These are phyloP conservation scores for Natrix natrix DNA, from an alignment of 2,797 vertebrate species.

Conservation along the genomic window DNA sequence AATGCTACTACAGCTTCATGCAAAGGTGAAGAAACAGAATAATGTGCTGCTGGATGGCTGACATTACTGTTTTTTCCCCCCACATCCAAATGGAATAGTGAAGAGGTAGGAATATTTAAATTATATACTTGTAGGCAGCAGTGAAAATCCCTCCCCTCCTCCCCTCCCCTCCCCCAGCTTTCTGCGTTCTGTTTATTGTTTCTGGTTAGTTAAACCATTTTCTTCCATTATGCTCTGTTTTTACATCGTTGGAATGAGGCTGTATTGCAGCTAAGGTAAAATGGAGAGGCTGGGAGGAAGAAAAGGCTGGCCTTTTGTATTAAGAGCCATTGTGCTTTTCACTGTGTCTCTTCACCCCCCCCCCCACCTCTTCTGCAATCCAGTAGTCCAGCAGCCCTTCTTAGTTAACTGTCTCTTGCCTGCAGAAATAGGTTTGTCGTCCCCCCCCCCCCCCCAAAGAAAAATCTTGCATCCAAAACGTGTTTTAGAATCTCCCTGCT, in stretches of 20 bases:
- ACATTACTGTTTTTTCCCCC: not conserved
- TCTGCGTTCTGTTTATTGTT: constrained; percentile 39
- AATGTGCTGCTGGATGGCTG: not conserved
- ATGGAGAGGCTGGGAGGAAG: constrained; percentile 63
- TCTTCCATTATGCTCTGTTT: constrained; percentile 22
- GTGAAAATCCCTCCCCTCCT: constrained; percentile 16
- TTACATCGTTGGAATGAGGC: constrained; percentile 55
- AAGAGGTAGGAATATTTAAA: constrained; percentile 25
- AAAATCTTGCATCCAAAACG: constrained; percentile 44
- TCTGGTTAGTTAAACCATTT: constrained; percentile 59
- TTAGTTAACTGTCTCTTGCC: constrained; percentile 54
- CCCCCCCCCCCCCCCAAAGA: not conserved
- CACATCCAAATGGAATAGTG: not conserved
- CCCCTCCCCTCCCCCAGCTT: constrained; percentile 31
- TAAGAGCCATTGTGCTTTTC: constrained; percentile 69
- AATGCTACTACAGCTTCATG: constrained; percentile 54
- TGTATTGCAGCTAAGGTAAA: constrained; percentile 65
- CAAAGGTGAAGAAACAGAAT: not conserved
- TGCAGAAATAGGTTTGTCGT: constrained; percentile 53
- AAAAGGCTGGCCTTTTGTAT: constrained; percentile 79
- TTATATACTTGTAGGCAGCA: not conserved
- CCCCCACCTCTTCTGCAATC: constrained; percentile 14
- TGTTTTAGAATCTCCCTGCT: constrained; percentile 63
- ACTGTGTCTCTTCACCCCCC: constrained; percentile 20
- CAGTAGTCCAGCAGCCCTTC: constrained; percentile 53